phyloP scores from a whole-genome alignment of 2,113 vertebrate species.

The Chunga burmeisteri region DNA sequence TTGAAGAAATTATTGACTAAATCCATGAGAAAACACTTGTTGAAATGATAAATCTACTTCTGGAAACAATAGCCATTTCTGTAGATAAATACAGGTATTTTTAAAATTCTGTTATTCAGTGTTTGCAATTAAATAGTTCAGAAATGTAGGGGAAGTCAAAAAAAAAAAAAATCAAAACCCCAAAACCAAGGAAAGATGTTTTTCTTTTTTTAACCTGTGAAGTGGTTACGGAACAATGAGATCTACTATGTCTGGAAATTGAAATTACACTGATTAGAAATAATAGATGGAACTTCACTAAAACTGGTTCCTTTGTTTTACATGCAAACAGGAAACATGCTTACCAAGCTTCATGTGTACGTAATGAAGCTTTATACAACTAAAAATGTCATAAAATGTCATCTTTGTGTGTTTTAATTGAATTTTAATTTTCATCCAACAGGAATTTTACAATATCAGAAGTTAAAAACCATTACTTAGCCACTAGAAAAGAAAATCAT shows the following conservation, averaged over 20 bases:
- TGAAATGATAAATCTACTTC: neutral
- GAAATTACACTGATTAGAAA: neutral
- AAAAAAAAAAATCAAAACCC: rapidly evolving
- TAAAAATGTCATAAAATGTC: neutral
- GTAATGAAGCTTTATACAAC: neutral
- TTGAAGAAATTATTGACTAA: neutral
- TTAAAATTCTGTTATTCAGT: neutral
- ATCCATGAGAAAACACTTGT: neutral
- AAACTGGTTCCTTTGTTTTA: neutral
- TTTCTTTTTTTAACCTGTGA: neutral
- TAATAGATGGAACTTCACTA: neutral
- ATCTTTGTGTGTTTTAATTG: neutral
- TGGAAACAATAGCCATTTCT: neutral
- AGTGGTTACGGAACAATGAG: neutral
- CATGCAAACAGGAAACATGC: neutral
- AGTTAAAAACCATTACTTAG: neutral
- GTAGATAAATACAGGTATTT: too few relatives aligned
- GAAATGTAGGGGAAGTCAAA: neutral
- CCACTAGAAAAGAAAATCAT: neutral
- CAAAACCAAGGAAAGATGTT: neutral
- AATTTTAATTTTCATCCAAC: neutral
- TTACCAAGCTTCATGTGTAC: neutral
- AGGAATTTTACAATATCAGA: neutral
- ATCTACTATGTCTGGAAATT: neutral
- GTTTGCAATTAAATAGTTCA: neutral